Evolutionary conservation across 2,888 invertebrate species (phyloP).

Genomic region (Chymomyza caudatula): DNA sequence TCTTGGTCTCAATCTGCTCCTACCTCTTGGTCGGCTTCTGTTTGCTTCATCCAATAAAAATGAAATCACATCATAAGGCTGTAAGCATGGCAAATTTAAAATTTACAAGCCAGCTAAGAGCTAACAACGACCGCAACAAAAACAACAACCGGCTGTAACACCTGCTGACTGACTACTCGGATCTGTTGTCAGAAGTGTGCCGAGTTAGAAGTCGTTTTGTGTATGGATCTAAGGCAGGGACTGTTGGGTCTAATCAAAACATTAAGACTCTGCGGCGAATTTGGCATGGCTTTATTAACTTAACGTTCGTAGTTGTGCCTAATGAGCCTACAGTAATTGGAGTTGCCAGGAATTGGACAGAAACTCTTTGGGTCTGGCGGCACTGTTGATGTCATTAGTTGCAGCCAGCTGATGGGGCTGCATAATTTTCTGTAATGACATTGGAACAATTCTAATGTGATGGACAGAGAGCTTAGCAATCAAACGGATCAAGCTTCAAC

Average conservation of each 20-base stretch:
- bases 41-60: constrained; percentile 36
- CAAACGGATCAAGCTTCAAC: too few relatives aligned
- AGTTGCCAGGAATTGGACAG: neutral
- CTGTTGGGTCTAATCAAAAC: constrained; percentile 51
- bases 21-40: constrained; percentile 34
- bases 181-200: constrained; percentile 30
- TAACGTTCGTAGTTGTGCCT: constrained; percentile 24
- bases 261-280: constrained; percentile 58
- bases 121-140: constrained; percentile 11
- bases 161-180: constrained; percentile 32
- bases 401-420: neutral
- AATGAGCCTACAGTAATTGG: constrained; percentile 28
- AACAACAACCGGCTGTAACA: constrained; percentile 32
- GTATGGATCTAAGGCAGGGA: neutral
- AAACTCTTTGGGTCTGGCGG: neutral
- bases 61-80: constrained; percentile 27
- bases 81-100: constrained; percentile 50
- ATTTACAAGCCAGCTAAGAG: constrained; percentile 41
- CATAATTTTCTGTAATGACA: neutral
- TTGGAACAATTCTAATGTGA: neutral
- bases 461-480: neutral
- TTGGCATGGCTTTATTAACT: constrained; percentile 56
- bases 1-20: too few relatives aligned
- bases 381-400: neutral
- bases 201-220: constrained; percentile 10